phyloP scores from a whole-genome alignment of 2,113 vertebrate species.

The Rousettus leschenaultii region DNA sequence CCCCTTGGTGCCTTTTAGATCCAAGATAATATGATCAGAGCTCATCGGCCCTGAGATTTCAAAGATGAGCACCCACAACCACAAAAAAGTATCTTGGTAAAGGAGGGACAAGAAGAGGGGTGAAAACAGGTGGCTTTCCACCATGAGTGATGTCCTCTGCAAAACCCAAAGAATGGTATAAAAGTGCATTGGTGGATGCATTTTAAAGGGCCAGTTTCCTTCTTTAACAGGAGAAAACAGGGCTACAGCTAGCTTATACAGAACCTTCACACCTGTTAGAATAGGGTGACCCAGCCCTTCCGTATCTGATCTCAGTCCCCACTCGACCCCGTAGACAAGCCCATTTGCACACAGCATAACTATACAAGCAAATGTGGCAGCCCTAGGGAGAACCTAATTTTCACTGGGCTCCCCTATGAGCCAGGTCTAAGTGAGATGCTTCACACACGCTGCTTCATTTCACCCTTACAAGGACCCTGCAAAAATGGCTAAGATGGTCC shows the following conservation, averaged over 20 bases:
- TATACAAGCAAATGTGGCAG: background rate
- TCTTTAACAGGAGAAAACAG: background rate
- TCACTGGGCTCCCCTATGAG: background rate
- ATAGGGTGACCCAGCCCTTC: background rate
- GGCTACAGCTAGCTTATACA: background rate
- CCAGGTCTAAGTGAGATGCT: background rate
- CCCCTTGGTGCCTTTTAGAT: background rate
- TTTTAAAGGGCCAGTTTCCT: background rate
- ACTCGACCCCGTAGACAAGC: background rate
- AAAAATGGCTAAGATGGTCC: background rate
- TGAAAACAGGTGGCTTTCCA: conserved; percentile 15
- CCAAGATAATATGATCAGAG: conserved; percentile 4
- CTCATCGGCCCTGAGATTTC: background rate
- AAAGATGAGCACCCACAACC: background rate
- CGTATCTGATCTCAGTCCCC: background rate
- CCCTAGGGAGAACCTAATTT: background rate
- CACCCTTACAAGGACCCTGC: background rate
- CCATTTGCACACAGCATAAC: background rate
- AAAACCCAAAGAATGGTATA: background rate
- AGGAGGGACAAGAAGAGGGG: background rate
- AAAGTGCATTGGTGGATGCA: background rate
- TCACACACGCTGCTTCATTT: background rate
- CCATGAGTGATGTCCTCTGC: background rate
- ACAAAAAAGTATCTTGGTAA: background rate
- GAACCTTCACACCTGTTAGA: background rate